phyloP scores from a whole-genome alignment of 2,888 invertebrate genomes.

The Cataglyphis cursor region DNA sequence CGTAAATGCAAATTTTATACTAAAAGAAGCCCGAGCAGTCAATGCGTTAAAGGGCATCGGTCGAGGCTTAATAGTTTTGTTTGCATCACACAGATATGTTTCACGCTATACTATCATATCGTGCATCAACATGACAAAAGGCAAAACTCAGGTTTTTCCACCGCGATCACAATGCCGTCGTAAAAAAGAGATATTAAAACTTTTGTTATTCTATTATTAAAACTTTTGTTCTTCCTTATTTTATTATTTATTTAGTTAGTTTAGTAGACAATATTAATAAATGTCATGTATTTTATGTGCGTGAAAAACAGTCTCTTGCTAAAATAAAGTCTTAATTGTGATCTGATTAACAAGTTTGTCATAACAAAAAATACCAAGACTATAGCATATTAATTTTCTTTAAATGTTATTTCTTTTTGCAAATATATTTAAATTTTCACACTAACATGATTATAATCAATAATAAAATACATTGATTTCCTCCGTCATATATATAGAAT shows the following conservation, averaged over 20 bases:
- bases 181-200: conserved; percentile 22
- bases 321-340: neutral
- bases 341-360: conserved; percentile 1
- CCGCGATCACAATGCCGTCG: neutral
- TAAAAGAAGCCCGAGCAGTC: conserved; percentile 55
- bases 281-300: neutral
- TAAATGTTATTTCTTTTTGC: neutral
- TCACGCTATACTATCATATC: conserved; percentile 46
- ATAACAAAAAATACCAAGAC: neutral
- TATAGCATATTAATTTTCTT: neutral
- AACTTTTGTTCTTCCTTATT: conserved; percentile 18
- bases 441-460: neutral
- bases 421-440: neutral
- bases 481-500: neutral
- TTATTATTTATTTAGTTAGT: conserved; percentile 12
- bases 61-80: conserved; percentile 56
- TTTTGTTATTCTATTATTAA: neutral
- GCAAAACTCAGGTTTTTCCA: conserved; percentile 40
- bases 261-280: neutral
- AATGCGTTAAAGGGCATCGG: conserved; percentile 57
- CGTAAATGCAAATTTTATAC: conserved; percentile 62
- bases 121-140: conserved; percentile 52
- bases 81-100: conserved; percentile 47
- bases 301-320: neutral
- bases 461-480: neutral